These are phyloP conservation scores for Porites divaricata DNA, from an alignment of 92 coral and sea anemone species.

Conservation along the genomic window DNA sequence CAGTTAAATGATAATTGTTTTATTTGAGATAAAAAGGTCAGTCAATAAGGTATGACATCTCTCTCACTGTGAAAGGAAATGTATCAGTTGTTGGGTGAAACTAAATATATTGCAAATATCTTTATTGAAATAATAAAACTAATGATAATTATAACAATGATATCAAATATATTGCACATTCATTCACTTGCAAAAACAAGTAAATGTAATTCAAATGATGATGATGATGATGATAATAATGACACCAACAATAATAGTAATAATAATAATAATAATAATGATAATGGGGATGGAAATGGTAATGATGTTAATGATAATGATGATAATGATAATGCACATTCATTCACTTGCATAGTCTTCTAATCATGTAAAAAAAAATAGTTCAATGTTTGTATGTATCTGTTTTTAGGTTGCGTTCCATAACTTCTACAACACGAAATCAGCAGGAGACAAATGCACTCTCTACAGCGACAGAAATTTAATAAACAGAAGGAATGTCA, in stretches of 20 bases:
- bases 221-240: too few species aligned
- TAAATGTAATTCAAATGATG: too few species aligned
- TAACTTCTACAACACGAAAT: constrained; percentile 60
- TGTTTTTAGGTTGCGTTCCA: constrained; percentile 48
- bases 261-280: too few species aligned
- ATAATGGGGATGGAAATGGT: too few species aligned
- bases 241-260: too few species aligned
- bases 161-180: constrained; percentile 28
- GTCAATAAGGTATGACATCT: constrained; percentile 26
- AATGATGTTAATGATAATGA: too few species aligned
- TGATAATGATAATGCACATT: too few species aligned
- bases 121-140: background rate
- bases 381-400: too few species aligned
- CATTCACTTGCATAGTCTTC: constrained; percentile 37
- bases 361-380: background rate
- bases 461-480: constrained; percentile 75
- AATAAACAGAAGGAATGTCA: constrained; percentile 83
- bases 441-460: constrained; percentile 75
- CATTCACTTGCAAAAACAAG: too few species aligned
- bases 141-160: background rate
- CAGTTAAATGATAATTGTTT: constrained; percentile 29
- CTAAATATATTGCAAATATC: constrained; percentile 26
- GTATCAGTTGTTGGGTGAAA: constrained; percentile 35
- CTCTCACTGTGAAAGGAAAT: constrained; percentile 28
- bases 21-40: constrained; percentile 24